phyloP scores from a whole-genome alignment of 2,113 vertebrate species.

The Sorex araneus region DNA sequence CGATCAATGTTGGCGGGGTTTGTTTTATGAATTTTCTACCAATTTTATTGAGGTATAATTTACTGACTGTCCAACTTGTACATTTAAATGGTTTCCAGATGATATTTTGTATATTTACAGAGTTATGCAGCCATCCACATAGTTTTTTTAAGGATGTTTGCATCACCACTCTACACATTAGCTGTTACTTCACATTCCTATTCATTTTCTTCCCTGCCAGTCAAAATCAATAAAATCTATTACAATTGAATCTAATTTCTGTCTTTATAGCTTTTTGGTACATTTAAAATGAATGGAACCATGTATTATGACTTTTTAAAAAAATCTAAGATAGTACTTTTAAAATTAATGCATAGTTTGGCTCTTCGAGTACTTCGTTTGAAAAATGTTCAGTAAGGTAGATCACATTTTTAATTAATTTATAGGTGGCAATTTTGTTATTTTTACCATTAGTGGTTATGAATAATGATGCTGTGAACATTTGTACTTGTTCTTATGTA shows the following conservation, averaged over 20 bases:
- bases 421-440: not conserved
- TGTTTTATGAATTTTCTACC: not conserved
- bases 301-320: not conserved
- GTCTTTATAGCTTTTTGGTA: not conserved
- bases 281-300: not conserved
- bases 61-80: not conserved
- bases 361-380: not conserved
- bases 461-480: not conserved
- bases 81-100: not conserved
- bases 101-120: not conserved
- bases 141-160: constrained; percentile 14
- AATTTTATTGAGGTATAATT: not conserved
- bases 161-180: not conserved
- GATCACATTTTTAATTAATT: not conserved
- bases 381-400: not conserved
- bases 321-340: constrained; percentile 2
- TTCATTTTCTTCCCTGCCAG: rapidly evolving
- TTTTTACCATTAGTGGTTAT: not conserved
- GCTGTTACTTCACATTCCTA: not conserved
- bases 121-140: not conserved
- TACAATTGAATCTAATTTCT: not conserved
- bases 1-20: too few species aligned
- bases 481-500: constrained; percentile 10
- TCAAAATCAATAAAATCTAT: not conserved
- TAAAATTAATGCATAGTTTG: not conserved